Percentiles rank a stretch among this genome's conserved stretches.
These are phyloP conservation scores for Lithobates sylvaticus DNA, from an alignment of 2,797 vertebrate species.

Conservation along the genomic window DNA sequence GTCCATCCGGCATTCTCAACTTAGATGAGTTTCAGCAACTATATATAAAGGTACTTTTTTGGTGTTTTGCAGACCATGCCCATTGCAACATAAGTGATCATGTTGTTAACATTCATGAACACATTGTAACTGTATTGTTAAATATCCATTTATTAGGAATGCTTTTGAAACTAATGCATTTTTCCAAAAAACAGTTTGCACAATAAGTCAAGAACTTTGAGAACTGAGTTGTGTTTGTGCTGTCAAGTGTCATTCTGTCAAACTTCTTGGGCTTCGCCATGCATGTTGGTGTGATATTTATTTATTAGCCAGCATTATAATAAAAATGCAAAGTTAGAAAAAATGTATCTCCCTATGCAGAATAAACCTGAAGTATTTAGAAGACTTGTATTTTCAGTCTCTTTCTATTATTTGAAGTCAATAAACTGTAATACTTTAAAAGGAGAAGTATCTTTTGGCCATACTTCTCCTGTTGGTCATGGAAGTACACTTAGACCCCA, in stretches of 20 bases:
- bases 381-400: neutral
- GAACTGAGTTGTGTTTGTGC: too few relatives aligned
- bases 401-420: neutral
- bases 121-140: neutral
- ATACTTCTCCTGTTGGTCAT: too few relatives aligned
- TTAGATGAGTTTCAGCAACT: slow-evolving; percentile 98
- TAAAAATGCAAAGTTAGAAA: neutral
- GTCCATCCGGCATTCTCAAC: slow-evolving; percentile 95
- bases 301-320: neutral
- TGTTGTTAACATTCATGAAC: neutral
- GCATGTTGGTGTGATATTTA: neutral
- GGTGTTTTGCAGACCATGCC: neutral
- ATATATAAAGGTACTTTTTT: slow-evolving; percentile 88
- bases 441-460: too few relatives aligned
- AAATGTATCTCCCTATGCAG: neutral
- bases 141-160: neutral
- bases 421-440: too few relatives aligned
- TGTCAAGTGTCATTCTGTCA: neutral
- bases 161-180: too few relatives aligned
- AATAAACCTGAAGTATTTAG: neutral
- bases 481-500: too few relatives aligned
- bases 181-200: too few relatives aligned
- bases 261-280: neutral
- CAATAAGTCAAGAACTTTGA: too few relatives aligned
- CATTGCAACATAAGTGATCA: neutral